Evolutionary conservation across 2,888 invertebrate genomes (phyloP), one percentile per base, ranked within the genome.

Genomic region (Lasius platythorax): DNA sequence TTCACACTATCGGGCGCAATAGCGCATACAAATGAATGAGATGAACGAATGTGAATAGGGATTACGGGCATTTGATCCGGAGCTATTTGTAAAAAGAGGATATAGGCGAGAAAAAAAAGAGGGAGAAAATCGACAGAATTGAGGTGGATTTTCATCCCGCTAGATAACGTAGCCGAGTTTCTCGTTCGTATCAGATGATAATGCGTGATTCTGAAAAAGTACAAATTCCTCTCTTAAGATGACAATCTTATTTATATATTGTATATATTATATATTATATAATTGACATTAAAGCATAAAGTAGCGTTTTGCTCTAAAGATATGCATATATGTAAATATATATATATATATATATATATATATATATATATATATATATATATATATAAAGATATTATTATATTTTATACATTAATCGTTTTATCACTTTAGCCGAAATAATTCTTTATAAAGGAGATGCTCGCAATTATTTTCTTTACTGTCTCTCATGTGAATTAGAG

Each of bases 31-130:
- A 43, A n/a, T 56, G 66, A 53, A 46, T 46, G 76, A 40, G 11
- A 37, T 23, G 58, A 56, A 40, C 28, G 12, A 23, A 46, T 6
- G 81, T 1, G 74, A 82, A 82, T 74, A 9, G 40, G 18, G 15
- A 74, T 82, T 75, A 56, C 64, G 33, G 11, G 40, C 28, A 46
- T 46, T 64, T 76, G 43, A 76, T 58, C 76, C 56, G 56, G 9
- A 82, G 74, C 66, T 74, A 50, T 74, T 79, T 74, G 46, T 61
- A 50, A n/a, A 56, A 23, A 50, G 50, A 50, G 6, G 8, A 50
- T 50, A 50, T 50, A 50, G 6, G 12, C 5, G 18, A 37, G 28
- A 30, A 40, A 40, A 3, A 8, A 30, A 23, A 72, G 56, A 30
- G 43, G 15, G 56, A 43, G 61, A 12, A 66, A 78, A 78, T 56